phyloP scores from a whole-genome alignment of 2,113 vertebrate species.

The Phyllostomus discolor region DNA sequence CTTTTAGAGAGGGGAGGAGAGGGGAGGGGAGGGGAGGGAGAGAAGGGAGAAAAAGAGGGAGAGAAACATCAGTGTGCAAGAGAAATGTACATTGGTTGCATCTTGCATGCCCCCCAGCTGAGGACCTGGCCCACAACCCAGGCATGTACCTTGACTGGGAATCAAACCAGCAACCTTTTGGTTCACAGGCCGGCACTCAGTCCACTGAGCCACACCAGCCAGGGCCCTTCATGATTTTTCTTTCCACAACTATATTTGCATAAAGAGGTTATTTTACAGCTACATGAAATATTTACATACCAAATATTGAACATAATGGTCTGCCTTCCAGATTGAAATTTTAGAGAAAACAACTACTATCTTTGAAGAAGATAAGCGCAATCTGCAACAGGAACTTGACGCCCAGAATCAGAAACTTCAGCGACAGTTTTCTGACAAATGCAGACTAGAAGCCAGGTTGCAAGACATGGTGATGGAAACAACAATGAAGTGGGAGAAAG shows the following conservation, averaged over 20 bases:
- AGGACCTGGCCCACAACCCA: too few relatives aligned
- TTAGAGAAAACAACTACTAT: slow-evolving; percentile 94
- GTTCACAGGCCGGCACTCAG: too few relatives aligned
- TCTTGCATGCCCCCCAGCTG: too few relatives aligned
- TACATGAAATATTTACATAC: not conserved
- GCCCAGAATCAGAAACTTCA: slow-evolving; percentile 89
- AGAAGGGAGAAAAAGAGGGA: too few relatives aligned
- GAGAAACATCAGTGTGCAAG: too few relatives aligned
- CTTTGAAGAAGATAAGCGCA: slow-evolving; percentile 94
- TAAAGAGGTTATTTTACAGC: not conserved
- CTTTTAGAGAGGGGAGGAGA: too few relatives aligned
- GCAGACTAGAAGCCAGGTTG: slow-evolving; percentile 88
- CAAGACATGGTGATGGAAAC: slow-evolving; percentile 92
- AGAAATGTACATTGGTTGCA: too few relatives aligned
- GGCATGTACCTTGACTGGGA: too few relatives aligned
- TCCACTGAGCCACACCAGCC: too few relatives aligned
- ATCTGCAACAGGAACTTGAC: slow-evolving; percentile 90
- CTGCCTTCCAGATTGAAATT: slow-evolving; percentile 87
- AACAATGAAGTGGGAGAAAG: slow-evolving; percentile 94
- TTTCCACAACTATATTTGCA: not conserved
- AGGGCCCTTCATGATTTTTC: not conserved
- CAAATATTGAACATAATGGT: not conserved
- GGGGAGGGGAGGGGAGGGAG: too few relatives aligned
- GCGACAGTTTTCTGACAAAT: slow-evolving; percentile 89
- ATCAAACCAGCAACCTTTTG: too few relatives aligned